phyloP scores from a whole-genome alignment of 2,888 invertebrate species.

The Callyntrura sp. region DNA sequence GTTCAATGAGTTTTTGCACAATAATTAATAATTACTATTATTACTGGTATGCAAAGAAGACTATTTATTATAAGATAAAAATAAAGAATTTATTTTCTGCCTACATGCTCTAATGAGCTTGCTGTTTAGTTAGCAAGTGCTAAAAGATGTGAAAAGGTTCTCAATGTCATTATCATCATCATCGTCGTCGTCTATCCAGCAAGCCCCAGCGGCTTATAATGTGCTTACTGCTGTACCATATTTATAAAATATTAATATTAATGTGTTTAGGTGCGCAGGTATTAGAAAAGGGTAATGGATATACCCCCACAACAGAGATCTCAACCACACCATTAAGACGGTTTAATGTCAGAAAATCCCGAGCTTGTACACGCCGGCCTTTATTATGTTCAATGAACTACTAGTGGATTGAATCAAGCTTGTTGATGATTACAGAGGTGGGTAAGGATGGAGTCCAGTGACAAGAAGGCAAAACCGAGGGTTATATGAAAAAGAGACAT shows the following conservation, averaged over 20 bases:
- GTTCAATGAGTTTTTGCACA: neutral
- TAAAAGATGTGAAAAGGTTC: slow-evolving; percentile 38
- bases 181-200: too few relatives aligned
- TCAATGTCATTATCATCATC: slow-evolving; percentile 41
- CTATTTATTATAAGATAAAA: neutral
- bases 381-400: neutral
- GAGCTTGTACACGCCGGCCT: neutral
- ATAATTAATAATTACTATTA: neutral
- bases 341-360: too few relatives aligned
- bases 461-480: neutral
- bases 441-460: neutral
- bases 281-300: neutral
- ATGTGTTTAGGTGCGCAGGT: neutral
- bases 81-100: too few relatives aligned
- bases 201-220: too few relatives aligned
- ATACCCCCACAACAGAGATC: neutral
- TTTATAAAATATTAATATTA: too few relatives aligned
- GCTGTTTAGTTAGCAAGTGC: too few relatives aligned
- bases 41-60: neutral
- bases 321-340: too few relatives aligned
- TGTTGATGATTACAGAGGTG: neutral
- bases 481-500: neutral
- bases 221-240: too few relatives aligned
- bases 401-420: neutral
- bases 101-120: too few relatives aligned